Evolutionary conservation across 2,113 vertebrate genomes (phyloP).

Genomic region (Cathartes aura): DNA sequence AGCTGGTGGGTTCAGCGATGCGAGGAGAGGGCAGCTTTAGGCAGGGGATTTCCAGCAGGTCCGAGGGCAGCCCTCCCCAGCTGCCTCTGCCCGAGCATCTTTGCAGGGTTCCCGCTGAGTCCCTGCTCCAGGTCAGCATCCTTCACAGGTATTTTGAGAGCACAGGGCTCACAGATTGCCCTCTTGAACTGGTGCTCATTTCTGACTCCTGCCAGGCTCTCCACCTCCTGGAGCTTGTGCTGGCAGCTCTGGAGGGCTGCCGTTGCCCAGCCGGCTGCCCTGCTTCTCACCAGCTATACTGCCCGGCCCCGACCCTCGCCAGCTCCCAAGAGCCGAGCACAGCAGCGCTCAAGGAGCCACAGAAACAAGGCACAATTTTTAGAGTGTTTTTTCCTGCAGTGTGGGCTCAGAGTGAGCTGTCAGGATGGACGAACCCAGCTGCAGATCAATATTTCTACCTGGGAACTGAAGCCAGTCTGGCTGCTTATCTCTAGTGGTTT

Average conservation of each 20-base stretch:
- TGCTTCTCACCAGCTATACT: neutral
- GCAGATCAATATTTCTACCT: neutral
- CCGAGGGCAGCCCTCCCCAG: neutral
- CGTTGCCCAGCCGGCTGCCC: accelerated
- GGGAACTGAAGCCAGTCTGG: neutral
- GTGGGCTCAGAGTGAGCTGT: accelerated
- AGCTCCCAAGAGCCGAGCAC: neutral
- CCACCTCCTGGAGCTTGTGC: neutral
- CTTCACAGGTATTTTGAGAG: neutral
- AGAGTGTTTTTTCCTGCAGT: neutral
- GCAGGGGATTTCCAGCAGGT: neutral
- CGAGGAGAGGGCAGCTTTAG: neutral
- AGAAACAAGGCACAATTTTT: neutral
- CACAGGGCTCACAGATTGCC: accelerated
- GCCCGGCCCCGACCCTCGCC: accelerated
- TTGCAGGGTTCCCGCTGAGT: accelerated
- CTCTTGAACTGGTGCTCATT: neutral
- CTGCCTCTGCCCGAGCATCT: neutral
- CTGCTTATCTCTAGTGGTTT: neutral
- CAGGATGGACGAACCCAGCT: neutral
- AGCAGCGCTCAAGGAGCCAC: neutral
- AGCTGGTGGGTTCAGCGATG: accelerated
- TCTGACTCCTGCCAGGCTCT: neutral
- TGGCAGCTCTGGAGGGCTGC: neutral
- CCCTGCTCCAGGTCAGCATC: neutral